Evolutionary conservation across 2,888 invertebrate species (phyloP).

Genomic region (Lasioglossum lativentre): DNA sequence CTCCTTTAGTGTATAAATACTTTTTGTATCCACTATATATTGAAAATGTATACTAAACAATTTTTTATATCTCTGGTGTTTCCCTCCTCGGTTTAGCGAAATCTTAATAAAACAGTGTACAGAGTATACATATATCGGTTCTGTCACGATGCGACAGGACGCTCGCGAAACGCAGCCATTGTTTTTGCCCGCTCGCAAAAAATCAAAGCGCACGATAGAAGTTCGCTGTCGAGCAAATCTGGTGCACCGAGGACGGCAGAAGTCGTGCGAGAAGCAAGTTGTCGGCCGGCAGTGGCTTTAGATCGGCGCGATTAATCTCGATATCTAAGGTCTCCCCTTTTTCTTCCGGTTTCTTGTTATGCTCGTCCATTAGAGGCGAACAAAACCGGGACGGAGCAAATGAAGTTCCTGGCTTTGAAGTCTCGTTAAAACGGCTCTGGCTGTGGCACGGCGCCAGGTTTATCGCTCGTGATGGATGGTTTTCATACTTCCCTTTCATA

Average conservation of each 20-base stretch:
- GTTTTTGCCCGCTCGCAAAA: background rate
- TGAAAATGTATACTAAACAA: too few relatives aligned
- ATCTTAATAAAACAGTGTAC: too few relatives aligned
- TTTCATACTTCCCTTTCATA: constrained; percentile 63
- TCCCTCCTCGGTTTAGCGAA: too few relatives aligned
- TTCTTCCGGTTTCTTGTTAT: constrained; percentile 48
- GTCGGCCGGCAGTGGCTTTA: background rate
- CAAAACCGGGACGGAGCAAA: constrained; percentile 59
- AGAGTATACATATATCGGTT: background rate
- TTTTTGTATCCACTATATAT: too few relatives aligned
- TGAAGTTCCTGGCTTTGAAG: constrained; percentile 70
- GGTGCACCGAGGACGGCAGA: background rate
- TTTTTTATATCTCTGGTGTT: too few relatives aligned
- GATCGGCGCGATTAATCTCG: constrained; percentile 47
- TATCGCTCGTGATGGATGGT: constrained; percentile 68
- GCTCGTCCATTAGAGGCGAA: constrained; percentile 42
- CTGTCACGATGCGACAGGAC: background rate
- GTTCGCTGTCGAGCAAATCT: background rate
- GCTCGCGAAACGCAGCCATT: background rate
- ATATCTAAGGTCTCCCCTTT: constrained; percentile 28
- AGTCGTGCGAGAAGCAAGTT: background rate
- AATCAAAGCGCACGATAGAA: background rate
- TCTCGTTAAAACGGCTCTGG: constrained; percentile 65
- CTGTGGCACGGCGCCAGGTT: constrained; percentile 65
- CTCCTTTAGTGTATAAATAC: too few relatives aligned